Evolutionary conservation across 2,113 vertebrate species (phyloP).

Genomic region (Thryonomys swinderianus): DNA sequence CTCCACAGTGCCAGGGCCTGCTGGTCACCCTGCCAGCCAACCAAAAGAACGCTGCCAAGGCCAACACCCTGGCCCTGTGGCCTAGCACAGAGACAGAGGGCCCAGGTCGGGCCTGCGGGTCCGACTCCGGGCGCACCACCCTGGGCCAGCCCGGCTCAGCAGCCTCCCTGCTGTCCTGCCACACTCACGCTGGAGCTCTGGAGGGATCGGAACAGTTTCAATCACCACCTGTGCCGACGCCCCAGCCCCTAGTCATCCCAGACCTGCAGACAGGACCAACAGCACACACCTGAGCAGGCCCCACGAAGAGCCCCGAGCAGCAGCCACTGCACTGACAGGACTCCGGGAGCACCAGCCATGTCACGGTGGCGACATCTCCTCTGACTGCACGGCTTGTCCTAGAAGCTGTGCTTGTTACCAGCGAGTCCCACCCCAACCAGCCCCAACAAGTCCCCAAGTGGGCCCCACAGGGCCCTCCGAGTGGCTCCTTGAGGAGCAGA

Average conservation of each 20-base stretch:
- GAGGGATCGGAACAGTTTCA: neutral
- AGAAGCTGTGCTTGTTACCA: neutral
- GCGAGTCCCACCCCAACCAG: neutral
- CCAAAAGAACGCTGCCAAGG: no score
- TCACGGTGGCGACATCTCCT: neutral
- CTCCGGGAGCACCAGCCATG: neutral
- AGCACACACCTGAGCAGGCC: rapidly evolving
- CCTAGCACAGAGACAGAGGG: neutral
- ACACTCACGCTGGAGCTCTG: neutral
- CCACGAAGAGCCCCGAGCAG: rapidly evolving
- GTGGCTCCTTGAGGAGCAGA: rapidly evolving
- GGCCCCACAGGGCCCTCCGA: neutral
- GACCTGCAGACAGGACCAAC: rapidly evolving
- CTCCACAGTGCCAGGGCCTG: no score
- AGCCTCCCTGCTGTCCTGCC: neutral
- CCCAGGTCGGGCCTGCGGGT: no score
- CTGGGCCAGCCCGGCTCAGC: neutral
- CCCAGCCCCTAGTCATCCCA: neutral
- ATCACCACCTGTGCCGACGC: neutral
- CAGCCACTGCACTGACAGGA: neutral
- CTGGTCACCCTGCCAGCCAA: no score
- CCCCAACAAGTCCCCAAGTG: neutral
- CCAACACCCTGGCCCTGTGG: no score
- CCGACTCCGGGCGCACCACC: neutral
- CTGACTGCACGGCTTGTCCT: no score